These are phyloP conservation scores for Chymomyza caudatula DNA, from an alignment of 2,888 invertebrate genomes.

Conservation along the genomic window DNA sequence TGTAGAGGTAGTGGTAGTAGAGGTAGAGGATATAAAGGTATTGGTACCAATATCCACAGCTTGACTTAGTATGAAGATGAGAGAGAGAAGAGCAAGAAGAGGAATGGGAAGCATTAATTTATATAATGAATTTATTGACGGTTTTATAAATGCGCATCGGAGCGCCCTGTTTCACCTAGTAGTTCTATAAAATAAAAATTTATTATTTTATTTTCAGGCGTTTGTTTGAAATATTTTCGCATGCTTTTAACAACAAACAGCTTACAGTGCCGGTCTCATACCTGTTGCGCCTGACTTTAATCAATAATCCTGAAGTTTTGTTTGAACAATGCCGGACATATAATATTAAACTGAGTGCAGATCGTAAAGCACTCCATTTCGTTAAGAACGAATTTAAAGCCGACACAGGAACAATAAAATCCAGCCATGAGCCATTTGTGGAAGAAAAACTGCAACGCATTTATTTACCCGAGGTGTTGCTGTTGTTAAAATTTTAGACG, in stretches of 20 bases:
- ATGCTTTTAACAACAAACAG: slow-evolving; percentile 81
- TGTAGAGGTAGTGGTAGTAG: too few species aligned
- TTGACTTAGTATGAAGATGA: too few species aligned
- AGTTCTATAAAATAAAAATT: slow-evolving; percentile 1
- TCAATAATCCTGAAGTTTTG: slow-evolving; percentile 47
- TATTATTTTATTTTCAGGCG: slow-evolving; percentile 76
- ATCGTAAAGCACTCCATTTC: slow-evolving; percentile 75
- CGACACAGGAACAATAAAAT: slow-evolving; percentile 35
- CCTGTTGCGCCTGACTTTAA: slow-evolving; percentile 76
- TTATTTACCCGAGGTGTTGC: slow-evolving; percentile 74
- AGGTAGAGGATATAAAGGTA: too few species aligned
- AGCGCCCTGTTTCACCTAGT: too few species aligned
- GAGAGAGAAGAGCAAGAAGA: too few species aligned
- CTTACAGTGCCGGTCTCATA: slow-evolving; percentile 79
- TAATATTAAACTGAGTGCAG: slow-evolving; percentile 64
- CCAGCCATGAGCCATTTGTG: slow-evolving; percentile 64
- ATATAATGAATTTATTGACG: too few species aligned
- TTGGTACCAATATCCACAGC: too few species aligned
- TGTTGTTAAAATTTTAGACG: slow-evolving; percentile 64
- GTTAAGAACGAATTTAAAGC: slow-evolving; percentile 76
- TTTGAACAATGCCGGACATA: slow-evolving; percentile 70
- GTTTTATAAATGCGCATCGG: too few species aligned
- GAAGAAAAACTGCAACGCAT: slow-evolving; percentile 69
- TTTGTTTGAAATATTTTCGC: slow-evolving; percentile 79
- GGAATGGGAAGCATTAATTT: too few species aligned